These are phyloP conservation scores for Bradypus variegatus DNA, from an alignment of 2,797 vertebrate species.

Conservation along the genomic window DNA sequence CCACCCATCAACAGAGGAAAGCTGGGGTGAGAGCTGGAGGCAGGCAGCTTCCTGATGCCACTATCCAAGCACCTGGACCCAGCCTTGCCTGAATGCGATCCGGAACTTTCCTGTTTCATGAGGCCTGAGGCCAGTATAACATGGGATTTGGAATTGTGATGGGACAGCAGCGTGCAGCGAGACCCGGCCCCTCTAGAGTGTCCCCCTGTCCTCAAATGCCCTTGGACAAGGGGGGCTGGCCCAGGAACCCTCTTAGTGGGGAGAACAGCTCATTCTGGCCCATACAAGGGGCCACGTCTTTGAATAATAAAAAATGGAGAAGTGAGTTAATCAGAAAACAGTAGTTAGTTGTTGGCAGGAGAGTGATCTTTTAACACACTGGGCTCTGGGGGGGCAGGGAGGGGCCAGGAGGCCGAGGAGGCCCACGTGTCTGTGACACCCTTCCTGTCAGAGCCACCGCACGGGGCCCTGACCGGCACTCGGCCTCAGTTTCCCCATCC, in stretches of 20 bases:
- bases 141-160: not conserved
- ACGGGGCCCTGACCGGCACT: accelerated
- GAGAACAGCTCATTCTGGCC: not conserved
- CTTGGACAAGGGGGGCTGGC: too few relatives aligned
- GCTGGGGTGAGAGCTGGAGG: not conserved
- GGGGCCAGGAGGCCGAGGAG: not conserved
- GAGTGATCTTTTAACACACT: not conserved
- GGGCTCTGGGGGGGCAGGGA: not conserved
- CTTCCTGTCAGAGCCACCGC: not conserved
- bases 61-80: not conserved
- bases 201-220: too few relatives aligned
- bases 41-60: not conserved
- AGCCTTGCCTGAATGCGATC: not conserved
- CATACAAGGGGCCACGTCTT: not conserved
- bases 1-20: too few relatives aligned
- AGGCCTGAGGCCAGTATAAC: not conserved
- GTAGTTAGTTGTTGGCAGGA: not conserved
- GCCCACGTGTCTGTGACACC: not conserved
- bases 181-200: too few relatives aligned
- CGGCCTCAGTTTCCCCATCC: accelerated
- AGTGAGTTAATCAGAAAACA: not conserved
- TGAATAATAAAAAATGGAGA: not conserved
- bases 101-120: not conserved
- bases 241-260: not conserved
- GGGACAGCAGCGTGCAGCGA: not conserved